Conservation (phyloP, 2,888 invertebrate genomes). For the Campaea margaritaria region DNA sequence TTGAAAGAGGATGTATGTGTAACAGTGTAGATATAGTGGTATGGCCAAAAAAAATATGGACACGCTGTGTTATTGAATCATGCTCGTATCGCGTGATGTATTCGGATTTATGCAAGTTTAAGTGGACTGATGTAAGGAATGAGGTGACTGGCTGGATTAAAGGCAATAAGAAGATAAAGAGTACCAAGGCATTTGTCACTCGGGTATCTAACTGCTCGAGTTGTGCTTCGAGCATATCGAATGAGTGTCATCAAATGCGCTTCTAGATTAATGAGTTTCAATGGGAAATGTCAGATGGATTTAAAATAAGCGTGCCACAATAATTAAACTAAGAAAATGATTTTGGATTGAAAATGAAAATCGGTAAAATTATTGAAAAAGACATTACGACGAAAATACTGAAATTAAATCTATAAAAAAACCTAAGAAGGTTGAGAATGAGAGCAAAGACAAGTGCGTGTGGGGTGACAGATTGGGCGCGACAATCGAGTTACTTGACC, state of each 20-base stretch:
- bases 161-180: constrained; percentile 1
- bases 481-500: constrained; percentile 83
- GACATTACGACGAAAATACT: too few relatives aligned
- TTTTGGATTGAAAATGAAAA: too few relatives aligned
- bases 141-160: constrained; percentile 20
- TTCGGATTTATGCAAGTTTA: constrained; percentile 28
- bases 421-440: not conserved
- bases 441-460: constrained; percentile 54
- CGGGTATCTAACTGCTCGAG: constrained; percentile 3
- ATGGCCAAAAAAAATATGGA: not conserved
- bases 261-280: constrained; percentile 13
- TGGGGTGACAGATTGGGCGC: constrained; percentile 77
- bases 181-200: constrained; percentile 10
- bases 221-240: constrained; percentile 3
- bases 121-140: constrained; percentile 30
- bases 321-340: not conserved
- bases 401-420: not conserved
- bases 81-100: constrained; percentile 31
- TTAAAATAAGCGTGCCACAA: not conserved
- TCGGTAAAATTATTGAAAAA: not conserved
- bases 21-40: not conserved
- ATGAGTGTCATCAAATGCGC: constrained; percentile 18
- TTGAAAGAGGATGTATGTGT: not conserved
- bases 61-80: constrained; percentile 29
- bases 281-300: constrained; percentile 10